Percentiles rank a stretch among this genome's conserved stretches.
phyloP scores from a whole-genome alignment of 2,797 vertebrate species.

The Catostomus latipinnis region DNA sequence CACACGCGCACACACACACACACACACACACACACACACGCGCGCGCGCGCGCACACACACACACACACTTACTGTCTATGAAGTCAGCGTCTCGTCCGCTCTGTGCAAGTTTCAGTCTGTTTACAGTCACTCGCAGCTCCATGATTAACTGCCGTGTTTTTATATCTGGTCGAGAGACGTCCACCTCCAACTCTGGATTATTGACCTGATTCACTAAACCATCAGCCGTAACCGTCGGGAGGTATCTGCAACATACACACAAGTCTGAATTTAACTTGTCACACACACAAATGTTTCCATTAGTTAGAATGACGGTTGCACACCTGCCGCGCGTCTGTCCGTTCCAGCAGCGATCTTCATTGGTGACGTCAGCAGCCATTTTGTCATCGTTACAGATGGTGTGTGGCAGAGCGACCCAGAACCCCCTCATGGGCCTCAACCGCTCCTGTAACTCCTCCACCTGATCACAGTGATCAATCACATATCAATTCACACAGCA shows the following conservation, averaged over 20 bases:
- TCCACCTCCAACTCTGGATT: slow-evolving; percentile 88
- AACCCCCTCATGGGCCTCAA: slow-evolving; percentile 85
- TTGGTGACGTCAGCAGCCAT: slow-evolving; percentile 84
- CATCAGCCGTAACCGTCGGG: slow-evolving; percentile 80
- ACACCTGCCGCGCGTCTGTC: slow-evolving; percentile 78
- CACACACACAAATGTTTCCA: slow-evolving; percentile 62
- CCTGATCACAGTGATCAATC: slow-evolving; percentile 67
- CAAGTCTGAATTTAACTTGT: background rate
- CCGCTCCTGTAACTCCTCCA: slow-evolving; percentile 85
- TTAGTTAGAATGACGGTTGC: no score
- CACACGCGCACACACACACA: no score
- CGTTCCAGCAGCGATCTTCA: slow-evolving; percentile 89
- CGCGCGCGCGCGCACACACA: background rate
- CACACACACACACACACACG: no score
- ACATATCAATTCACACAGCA: no score
- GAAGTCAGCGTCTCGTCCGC: slow-evolving; percentile 84
- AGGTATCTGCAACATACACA: slow-evolving; percentile 78
- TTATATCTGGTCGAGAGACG: slow-evolving; percentile 77
- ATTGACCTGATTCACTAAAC: slow-evolving; percentile 84
- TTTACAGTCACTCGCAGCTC: slow-evolving; percentile 85
- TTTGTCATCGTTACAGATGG: slow-evolving; percentile 86
- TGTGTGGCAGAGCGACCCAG: slow-evolving; percentile 87
- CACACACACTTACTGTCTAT: slow-evolving; percentile 80
- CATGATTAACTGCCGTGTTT: slow-evolving; percentile 83
- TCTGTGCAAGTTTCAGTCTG: slow-evolving; percentile 83